Evolutionary conservation across 2,888 invertebrate species (phyloP).

Genomic region (Melinopterus prodromus): DNA sequence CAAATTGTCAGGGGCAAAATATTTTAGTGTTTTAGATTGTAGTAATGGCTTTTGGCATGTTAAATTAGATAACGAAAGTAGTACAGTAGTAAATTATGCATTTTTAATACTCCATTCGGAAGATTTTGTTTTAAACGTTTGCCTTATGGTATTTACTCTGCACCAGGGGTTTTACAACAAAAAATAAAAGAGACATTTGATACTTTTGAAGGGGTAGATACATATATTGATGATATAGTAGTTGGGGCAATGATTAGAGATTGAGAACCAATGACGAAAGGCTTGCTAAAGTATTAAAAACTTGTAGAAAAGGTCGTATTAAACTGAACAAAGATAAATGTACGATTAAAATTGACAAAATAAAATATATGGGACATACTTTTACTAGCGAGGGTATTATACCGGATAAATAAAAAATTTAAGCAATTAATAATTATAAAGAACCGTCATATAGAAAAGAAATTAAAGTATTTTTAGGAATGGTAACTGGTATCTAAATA

Average conservation of each 20-base stretch:
- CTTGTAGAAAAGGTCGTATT: constrained; percentile 29
- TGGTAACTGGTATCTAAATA: background rate
- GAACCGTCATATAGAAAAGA: background rate
- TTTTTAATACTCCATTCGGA: constrained; percentile 23
- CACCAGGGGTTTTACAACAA: constrained; percentile 16
- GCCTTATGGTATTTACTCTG: constrained; percentile 27
- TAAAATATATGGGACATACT: constrained; percentile 34
- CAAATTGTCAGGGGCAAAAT: constrained; percentile 40
- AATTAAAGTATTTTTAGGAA: background rate
- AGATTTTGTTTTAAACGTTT: constrained; percentile 20
- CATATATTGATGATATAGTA: constrained; percentile 26
- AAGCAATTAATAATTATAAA: background rate
- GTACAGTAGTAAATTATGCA: constrained; percentile 12
- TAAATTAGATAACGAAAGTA: constrained; percentile 21
- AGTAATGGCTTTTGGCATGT: constrained; percentile 31
- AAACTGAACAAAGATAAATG: constrained; percentile 41
- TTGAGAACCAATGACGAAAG: constrained; percentile 35
- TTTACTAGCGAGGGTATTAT: no score
- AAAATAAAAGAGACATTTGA: constrained; percentile 5
- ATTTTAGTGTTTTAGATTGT: constrained; percentile 47
- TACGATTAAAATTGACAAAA: no score
- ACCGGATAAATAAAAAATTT: no score
- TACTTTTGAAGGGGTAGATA: constrained; percentile 8
- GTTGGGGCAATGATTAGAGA: constrained; percentile 7
- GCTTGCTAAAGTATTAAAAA: constrained; percentile 35